Evolutionary conservation across 2,888 invertebrate species (phyloP), one percentile per base, ranked within the genome.

Genomic region (Drosophila vallismaia): DNA sequence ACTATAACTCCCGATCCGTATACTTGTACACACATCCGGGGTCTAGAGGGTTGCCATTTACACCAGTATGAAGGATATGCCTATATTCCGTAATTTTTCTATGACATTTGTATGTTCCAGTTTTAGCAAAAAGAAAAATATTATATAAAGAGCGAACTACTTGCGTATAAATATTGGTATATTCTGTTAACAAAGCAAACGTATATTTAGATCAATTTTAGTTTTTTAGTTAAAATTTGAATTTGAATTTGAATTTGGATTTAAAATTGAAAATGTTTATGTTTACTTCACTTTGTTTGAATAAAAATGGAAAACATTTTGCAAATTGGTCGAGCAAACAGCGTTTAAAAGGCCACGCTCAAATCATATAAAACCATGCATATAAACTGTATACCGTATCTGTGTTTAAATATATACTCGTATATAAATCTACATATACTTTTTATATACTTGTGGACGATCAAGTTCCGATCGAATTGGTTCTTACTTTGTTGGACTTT

Each of bases 401-500:
- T 75, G 70, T 70, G 64, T 64, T 72, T 54, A 54, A 49, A 62
- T 52, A 69, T 46, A 19, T 19, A 19, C 19, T 19, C 19, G 19
- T 19, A 19, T 19, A 67, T 55, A 50, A 45, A 24, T 64, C 33
- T 51, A 60, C 63, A 69, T 59, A 66, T 58, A 70, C 33, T 66
- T 64, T 64, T 64, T 59, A 54, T 59, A 70, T 62, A 70, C 62
- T 70, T 70, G 63, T 71, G 69, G 64, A 48, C 19, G 64, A 54
- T 66, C 54, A 48, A 67, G 54, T 64, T 54, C 49, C 63, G 67
- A 44, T 72, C 79, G 74, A 76, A 74, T 77, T 84, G 67, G 76
- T 74, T 71, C 63, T 76, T 78, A 76, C 71, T 73, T 80, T 85
- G 85, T 86, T 83, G 71, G 73, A 85, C 72, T 86, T 88, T 86